Percentiles rank a stretch among this genome's conserved stretches.
phyloP scores from a whole-genome alignment of 2,113 vertebrate species.

The Haemorhous mexicanus region DNA sequence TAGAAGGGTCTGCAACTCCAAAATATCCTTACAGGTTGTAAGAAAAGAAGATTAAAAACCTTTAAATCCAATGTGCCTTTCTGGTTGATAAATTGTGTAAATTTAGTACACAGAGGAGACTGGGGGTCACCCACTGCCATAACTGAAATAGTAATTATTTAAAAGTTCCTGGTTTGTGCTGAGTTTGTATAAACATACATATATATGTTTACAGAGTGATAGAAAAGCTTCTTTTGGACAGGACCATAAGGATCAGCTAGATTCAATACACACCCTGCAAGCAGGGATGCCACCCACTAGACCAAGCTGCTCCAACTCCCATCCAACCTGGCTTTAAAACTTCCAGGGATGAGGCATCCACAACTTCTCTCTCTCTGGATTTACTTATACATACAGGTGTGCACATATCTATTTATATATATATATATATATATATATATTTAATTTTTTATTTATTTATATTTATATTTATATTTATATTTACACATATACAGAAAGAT shows the following conservation, averaged over 20 bases:
- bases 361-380: neutral
- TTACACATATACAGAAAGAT: neutral
- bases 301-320: neutral
- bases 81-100: neutral
- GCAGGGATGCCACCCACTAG: neutral
- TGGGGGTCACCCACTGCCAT: neutral
- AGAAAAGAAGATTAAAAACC: neutral
- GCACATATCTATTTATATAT: too few species aligned
- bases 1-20: neutral
- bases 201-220: neutral
- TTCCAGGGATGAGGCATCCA: neutral
- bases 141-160: neutral
- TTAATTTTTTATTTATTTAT: too few species aligned
- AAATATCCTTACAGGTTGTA: neutral
- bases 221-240: neutral
- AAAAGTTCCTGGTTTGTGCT: neutral
- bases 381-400: neutral
- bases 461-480: too few species aligned
- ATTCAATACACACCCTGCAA: neutral
- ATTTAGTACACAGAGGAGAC: rapidly evolving
- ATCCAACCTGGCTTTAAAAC: neutral
- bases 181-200: neutral
- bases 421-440: neutral
- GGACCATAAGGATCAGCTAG: neutral
- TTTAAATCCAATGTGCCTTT: neutral